Base-by-base conservation (phyloP, 2,888 invertebrate genomes). In the Cosmopolites sordidus region DNA sequence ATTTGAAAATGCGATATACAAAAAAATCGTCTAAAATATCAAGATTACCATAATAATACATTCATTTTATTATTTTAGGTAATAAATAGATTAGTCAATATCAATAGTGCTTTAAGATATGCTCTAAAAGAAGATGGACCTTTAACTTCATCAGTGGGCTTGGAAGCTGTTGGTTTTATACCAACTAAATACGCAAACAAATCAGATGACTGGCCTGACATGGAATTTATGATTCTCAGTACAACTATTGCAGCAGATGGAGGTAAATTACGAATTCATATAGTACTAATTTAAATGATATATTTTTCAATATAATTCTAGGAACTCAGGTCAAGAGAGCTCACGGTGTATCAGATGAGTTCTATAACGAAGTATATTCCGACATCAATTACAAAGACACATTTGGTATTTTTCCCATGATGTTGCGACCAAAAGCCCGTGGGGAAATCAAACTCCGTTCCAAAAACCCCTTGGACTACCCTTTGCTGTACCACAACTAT, bases 401-500 rank as follows among this genome's bases (percentile, higher is more conserved):
- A 0, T 89, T 88, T 64, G 89, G 88, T 0, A 80, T 92, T 8
- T 89, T 90, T 62, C 91, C 92, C 1, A 91, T 92, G 90, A 86
- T 92, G 81, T 71, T 97, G 65, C 79, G 96, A 0, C 92, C 96
- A 0, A 89, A 89, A 65, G 91, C 92, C 51, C 78, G 84, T 3
- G 97, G 97, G 0, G 82, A 80, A 61, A 80, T 97, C 0, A 87
- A 85, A 61, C 55, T 75, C 11, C 67, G 70, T 41, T 79, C 81
- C 1, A 79, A 75, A 4, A 78, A 87, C 66, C 87, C 87, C 0
- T 68, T 80, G 43, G 84, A 89, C 5, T 89, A 92, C 71, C 97
- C 97, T 0, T 75, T 91, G 2, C 80, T 97, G 69, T 86, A 92
- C 64, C 93, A 94, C 66, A 96, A 96, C 71, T 97, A 97, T 69